phyloP scores from a whole-genome alignment of 2,888 invertebrate genomes.

The Pammene aurita region DNA sequence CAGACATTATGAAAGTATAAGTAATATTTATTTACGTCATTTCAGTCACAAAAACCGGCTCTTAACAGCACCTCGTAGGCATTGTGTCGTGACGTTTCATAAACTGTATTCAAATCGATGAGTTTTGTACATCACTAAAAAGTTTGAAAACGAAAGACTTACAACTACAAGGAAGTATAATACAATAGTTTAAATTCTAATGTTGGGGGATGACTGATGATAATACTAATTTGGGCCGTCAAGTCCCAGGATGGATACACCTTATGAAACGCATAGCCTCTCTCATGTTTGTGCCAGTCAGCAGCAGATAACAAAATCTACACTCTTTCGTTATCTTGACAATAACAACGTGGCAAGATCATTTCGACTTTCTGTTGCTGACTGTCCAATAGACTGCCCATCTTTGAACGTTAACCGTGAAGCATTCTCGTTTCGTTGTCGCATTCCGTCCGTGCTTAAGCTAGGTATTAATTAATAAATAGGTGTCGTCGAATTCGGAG shows the following conservation, averaged over 20 bases:
- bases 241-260: conserved; percentile 67
- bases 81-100: conserved; percentile 72
- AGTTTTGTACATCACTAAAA: conserved; percentile 45
- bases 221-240: conserved; percentile 62
- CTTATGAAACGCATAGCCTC: conserved; percentile 73
- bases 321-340: not conserved
- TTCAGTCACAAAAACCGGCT: conserved; percentile 70
- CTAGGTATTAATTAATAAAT: conserved; percentile 71
- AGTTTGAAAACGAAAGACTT: conserved; percentile 64
- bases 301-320: not conserved
- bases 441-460: conserved; percentile 71
- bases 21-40: conserved; percentile 66
- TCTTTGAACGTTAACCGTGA: conserved; percentile 55
- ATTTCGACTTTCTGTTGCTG: not conserved
- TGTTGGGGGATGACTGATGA: conserved; percentile 45
- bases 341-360: not conserved
- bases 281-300: conserved; percentile 43
- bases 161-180: conserved; percentile 76
- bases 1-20: conserved; percentile 62
- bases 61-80: conserved; percentile 68
- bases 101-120: conserved; percentile 65
- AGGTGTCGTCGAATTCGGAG: conserved; percentile 55
- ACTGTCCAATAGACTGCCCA: conserved; percentile 41
- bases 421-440: conserved; percentile 60
- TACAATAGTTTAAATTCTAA: conserved; percentile 68